Conservation (phyloP, 2,113 vertebrate genomes). For the Spheniscus mendiculus region DNA sequence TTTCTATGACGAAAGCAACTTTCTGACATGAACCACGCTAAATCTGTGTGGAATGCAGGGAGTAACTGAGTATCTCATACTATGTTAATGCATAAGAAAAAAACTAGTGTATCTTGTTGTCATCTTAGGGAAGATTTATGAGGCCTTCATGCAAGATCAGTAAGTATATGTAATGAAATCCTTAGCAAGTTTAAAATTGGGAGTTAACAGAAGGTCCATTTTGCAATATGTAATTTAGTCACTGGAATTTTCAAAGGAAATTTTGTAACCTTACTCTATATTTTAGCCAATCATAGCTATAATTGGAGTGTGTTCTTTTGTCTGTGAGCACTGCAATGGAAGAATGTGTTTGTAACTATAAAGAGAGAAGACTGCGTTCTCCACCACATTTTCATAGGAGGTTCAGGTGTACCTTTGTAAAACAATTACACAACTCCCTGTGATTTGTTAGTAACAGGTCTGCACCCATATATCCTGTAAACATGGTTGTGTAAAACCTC, state of each 20-base stretch:
- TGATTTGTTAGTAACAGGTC: neutral
- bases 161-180: neutral
- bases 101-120: neutral
- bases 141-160: neutral
- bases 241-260: neutral
- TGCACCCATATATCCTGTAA: neutral
- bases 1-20: neutral
- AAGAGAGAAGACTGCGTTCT: neutral
- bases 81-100: neutral
- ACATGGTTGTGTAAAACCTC: neutral
- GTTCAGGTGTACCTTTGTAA: neutral
- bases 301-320: neutral
- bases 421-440: neutral
- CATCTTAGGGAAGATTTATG: neutral
- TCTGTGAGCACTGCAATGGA: neutral
- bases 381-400: neutral
- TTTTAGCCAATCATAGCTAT: neutral
- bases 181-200: neutral
- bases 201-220: neutral
- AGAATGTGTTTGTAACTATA: neutral
- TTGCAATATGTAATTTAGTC: neutral
- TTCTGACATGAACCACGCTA: neutral
- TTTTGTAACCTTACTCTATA: neutral
- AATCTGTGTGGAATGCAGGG: neutral
- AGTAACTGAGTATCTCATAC: neutral